These are phyloP conservation scores for Xenopus petersii DNA, from an alignment of 2,797 vertebrate species.

Conservation along the genomic window DNA sequence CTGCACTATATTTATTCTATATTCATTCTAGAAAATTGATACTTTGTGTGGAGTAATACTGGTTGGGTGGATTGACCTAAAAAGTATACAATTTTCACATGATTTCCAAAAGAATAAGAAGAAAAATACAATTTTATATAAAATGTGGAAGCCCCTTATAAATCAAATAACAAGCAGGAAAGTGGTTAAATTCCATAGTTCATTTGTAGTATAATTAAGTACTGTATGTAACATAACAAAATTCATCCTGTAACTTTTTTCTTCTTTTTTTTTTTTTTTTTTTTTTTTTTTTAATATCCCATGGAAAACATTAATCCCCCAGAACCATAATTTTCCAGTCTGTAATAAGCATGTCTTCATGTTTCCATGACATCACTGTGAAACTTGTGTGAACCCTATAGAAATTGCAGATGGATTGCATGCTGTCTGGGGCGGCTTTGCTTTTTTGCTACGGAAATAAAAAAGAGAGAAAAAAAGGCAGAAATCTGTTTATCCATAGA, in stretches of 20 bases:
- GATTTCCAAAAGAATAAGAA: too few relatives aligned
- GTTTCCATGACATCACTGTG: slow-evolving; percentile 68
- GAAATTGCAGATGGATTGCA: slow-evolving; percentile 43
- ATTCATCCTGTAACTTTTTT: slow-evolving; percentile 7
- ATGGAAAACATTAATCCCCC: slow-evolving; percentile 59
- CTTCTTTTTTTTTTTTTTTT: neutral
- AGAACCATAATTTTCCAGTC: slow-evolving; percentile 53
- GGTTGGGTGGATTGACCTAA: too few relatives aligned
- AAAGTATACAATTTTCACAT: too few relatives aligned
- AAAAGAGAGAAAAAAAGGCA: slow-evolving; percentile 23
- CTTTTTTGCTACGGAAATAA: slow-evolving; percentile 49
- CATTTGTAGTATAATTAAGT: too few relatives aligned
- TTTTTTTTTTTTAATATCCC: slow-evolving; percentile 50
- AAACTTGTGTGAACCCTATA: slow-evolving; percentile 52
- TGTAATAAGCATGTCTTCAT: slow-evolving; percentile 53
- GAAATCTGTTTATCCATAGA: slow-evolving; percentile 41
- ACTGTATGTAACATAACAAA: too few relatives aligned
- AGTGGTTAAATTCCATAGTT: too few relatives aligned
- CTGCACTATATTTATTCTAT: too few relatives aligned
- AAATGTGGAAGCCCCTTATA: neutral
- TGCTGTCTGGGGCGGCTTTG: slow-evolving; percentile 47
- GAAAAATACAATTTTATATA: too few relatives aligned
- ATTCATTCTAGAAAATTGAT: too few relatives aligned
- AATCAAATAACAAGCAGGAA: too few relatives aligned
- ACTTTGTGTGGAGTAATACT: too few relatives aligned